phyloP scores from a whole-genome alignment of 2,888 invertebrate species.

The Drosophila cognata region DNA sequence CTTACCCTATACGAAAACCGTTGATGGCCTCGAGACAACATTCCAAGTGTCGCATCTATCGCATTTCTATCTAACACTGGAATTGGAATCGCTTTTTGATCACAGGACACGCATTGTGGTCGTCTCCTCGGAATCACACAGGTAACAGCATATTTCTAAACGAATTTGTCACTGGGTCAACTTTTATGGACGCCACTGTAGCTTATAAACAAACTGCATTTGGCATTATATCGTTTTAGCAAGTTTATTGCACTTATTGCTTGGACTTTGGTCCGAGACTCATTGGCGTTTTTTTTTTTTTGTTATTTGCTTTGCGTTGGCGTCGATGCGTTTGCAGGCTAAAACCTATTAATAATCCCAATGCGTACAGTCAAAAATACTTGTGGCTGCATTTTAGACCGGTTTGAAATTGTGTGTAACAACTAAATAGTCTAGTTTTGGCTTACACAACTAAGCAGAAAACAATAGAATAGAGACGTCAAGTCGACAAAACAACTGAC shows the following conservation, averaged over 20 bases:
- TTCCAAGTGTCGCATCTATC: conserved; percentile 96
- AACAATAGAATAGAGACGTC: neutral
- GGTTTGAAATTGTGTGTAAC: conserved; percentile 6
- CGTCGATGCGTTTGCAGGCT: conserved; percentile 44
- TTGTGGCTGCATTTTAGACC: conserved; percentile 3
- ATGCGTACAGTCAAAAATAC: conserved; percentile 34
- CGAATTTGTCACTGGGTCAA: neutral
- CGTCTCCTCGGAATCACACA: conserved; percentile 95
- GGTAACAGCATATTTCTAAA: conserved; percentile 60
- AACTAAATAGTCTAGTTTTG: neutral
- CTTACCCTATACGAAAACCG: conserved; percentile 89
- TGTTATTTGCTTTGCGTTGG: conserved; percentile 31
- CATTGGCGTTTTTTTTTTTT: conserved; percentile 5
- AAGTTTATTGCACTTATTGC: conserved; percentile 74
- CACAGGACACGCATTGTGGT: conserved; percentile 91
- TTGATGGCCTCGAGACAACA: conserved; percentile 91
- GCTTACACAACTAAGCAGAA: neutral
- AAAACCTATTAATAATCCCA: conserved; percentile 58
- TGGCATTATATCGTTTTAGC: conserved; percentile 36
- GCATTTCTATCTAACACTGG: conserved; percentile 91
- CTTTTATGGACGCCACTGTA: conserved; percentile 38
- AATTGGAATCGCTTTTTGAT: conserved; percentile 89
- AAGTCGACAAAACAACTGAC: neutral
- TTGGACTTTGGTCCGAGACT: conserved; percentile 67
- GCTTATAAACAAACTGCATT: conserved; percentile 33